Evolutionary conservation across 2,113 vertebrate genomes (phyloP).

Genomic region (Anas platyrhynchos): DNA sequence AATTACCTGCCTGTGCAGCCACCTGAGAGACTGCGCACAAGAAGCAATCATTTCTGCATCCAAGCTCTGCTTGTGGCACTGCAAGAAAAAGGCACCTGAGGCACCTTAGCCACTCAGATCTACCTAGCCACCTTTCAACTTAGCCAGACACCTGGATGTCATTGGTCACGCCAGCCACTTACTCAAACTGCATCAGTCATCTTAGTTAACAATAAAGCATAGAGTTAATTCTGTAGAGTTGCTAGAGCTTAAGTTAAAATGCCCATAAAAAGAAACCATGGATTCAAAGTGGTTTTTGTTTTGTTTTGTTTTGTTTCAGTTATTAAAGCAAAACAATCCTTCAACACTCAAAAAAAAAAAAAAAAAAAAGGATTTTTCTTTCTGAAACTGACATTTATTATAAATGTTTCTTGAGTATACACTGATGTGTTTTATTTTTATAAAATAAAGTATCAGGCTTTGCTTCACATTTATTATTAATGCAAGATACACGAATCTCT

Average conservation of each 20-base stretch:
- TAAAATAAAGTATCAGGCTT: slow-evolving; percentile 54
- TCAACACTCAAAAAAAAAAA: not conserved
- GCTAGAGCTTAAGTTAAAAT: not conserved
- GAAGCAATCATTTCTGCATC: not conserved
- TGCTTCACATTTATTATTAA: slow-evolving; percentile 70
- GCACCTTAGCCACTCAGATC: not conserved
- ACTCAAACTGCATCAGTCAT: not conserved
- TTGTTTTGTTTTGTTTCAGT: not conserved
- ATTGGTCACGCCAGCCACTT: not conserved
- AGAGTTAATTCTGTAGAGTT: not conserved
- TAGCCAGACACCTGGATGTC: not conserved
- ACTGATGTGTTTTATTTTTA: slow-evolving; percentile 35
- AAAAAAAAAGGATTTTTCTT: not conserved
- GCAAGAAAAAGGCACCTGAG: not conserved
- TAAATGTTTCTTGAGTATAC: slow-evolving; percentile 51
- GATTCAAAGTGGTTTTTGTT: not conserved
- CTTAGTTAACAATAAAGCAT: not conserved
- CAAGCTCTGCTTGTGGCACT: not conserved
- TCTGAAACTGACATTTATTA: slow-evolving; percentile 26
- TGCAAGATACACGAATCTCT: slow-evolving; percentile 51
- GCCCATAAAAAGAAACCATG: not conserved
- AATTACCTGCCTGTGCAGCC: not conserved
- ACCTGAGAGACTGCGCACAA: not conserved
- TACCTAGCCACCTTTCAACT: not conserved
- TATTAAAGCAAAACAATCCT: not conserved